phyloP scores from a whole-genome alignment of 2,888 invertebrate genomes.

The Rotaria socialis region DNA sequence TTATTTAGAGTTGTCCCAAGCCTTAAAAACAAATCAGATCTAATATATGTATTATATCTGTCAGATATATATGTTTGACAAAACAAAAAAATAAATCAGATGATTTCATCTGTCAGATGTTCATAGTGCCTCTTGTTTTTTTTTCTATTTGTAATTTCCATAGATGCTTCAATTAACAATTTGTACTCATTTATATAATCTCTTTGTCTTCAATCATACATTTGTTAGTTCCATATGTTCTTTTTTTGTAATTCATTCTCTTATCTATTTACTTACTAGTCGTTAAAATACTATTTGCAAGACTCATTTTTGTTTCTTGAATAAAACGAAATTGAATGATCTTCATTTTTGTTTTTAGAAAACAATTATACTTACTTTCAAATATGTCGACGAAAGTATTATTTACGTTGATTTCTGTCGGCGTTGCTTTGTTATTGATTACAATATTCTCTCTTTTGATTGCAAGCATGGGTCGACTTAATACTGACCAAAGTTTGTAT shows the following conservation, averaged over 20 bases:
- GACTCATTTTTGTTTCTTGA: not conserved
- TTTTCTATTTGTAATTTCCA: not conserved
- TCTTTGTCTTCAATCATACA: not conserved
- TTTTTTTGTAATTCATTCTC: constrained; percentile 2
- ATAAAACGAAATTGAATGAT: not conserved
- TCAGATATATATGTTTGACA: not conserved
- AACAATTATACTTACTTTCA: not conserved
- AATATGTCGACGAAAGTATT: not conserved
- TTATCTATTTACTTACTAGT: not conserved
- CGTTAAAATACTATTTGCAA: constrained; percentile 6
- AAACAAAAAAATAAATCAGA: not conserved
- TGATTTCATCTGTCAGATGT: not conserved
- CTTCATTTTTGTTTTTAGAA: constrained; percentile 11
- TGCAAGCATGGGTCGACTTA: constrained; percentile 24
- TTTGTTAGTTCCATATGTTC: not conserved
- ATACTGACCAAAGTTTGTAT: not conserved
- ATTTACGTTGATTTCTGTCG: not conserved
- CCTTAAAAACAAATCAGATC: not conserved
- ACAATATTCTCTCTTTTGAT: not conserved
- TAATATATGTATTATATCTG: not conserved
- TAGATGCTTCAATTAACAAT: not conserved
- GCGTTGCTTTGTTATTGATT: not conserved
- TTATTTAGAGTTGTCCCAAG: constrained; percentile 19
- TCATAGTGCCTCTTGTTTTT: not conserved
- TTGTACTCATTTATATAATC: not conserved